A percentile compares a stretch with the other conserved stretches of the same genome.
Evolutionary conservation across 2,888 invertebrate genomes (phyloP).

Genomic region (Leistus spinibarbis): DNA sequence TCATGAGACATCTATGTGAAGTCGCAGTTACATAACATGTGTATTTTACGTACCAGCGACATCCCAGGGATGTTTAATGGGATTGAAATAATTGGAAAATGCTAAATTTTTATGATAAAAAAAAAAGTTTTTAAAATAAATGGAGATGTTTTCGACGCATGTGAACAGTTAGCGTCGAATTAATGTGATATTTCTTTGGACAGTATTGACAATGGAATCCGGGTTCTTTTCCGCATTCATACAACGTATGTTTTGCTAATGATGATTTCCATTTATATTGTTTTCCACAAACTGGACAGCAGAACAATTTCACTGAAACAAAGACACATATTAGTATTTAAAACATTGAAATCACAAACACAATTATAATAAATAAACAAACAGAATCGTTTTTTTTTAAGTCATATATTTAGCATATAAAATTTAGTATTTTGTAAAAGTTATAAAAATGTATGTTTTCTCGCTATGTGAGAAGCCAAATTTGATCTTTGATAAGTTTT

Average conservation of each 20-base stretch:
- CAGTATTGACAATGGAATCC: slow-evolving; percentile 46
- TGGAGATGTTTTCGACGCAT: not conserved
- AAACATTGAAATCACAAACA: slow-evolving; percentile 3
- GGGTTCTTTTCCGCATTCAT: slow-evolving; percentile 67
- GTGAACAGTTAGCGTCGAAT: not conserved
- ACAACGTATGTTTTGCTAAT: slow-evolving; percentile 71
- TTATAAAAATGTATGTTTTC: slow-evolving; percentile 4
- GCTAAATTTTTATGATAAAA: not conserved
- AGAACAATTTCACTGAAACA: not conserved
- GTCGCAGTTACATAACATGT: no score
- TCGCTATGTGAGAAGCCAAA: not conserved
- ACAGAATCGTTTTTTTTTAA: not conserved
- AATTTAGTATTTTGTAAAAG: not conserved
- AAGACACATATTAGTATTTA: not conserved
- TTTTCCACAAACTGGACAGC: slow-evolving; percentile 65
- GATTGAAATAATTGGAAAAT: no score
- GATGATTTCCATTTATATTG: slow-evolving; percentile 75
- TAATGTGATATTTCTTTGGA: not conserved
- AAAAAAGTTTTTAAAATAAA: not conserved
- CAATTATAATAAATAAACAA: not conserved
- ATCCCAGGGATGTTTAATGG: no score
- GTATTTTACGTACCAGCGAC: no score
- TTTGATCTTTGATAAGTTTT: slow-evolving; percentile 18
- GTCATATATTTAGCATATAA: not conserved
- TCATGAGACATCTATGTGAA: no score